These are phyloP conservation scores for Eilema griseolum DNA, from an alignment of 2,888 invertebrate species.

Conservation along the genomic window DNA sequence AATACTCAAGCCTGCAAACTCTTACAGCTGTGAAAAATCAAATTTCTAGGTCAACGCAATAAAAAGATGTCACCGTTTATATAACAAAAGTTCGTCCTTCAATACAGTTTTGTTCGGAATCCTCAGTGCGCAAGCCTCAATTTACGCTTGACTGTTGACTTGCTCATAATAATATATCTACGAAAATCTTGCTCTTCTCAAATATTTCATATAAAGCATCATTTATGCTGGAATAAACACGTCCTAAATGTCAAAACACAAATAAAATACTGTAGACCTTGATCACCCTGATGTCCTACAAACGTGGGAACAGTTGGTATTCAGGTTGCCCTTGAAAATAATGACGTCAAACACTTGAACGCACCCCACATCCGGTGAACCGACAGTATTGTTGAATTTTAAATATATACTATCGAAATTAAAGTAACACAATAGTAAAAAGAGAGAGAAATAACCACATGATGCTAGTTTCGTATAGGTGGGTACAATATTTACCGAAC, in stretches of 20 bases:
- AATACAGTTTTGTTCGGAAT: no score
- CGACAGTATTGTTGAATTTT: slow-evolving; percentile 51
- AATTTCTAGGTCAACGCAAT: no score
- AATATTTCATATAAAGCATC: no score
- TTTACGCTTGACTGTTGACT: no score
- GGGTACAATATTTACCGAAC: not conserved
- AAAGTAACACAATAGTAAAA: not conserved
- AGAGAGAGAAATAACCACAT: no score
- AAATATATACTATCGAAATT: slow-evolving; percentile 15
- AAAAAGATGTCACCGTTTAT: no score
- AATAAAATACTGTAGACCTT: slow-evolving; percentile 48
- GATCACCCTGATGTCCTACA: slow-evolving; percentile 62
- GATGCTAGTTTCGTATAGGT: not conserved
- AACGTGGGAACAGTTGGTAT: slow-evolving; percentile 69
- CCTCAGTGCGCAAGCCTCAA: no score
- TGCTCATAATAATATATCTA: no score
- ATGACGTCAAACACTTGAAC: slow-evolving; percentile 56
- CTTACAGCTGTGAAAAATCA: no score
- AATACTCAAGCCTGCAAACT: no score
- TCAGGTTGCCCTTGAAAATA: slow-evolving; percentile 69
- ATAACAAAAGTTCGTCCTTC: no score
- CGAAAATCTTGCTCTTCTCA: no score
- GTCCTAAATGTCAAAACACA: slow-evolving; percentile 25
- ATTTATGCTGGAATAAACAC: not conserved
- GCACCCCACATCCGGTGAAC: slow-evolving; percentile 70